Evolutionary conservation across 2,113 vertebrate genomes (phyloP), one percentile per base, ranked within the genome.

Genomic region (Brienomyrus longianalis): DNA sequence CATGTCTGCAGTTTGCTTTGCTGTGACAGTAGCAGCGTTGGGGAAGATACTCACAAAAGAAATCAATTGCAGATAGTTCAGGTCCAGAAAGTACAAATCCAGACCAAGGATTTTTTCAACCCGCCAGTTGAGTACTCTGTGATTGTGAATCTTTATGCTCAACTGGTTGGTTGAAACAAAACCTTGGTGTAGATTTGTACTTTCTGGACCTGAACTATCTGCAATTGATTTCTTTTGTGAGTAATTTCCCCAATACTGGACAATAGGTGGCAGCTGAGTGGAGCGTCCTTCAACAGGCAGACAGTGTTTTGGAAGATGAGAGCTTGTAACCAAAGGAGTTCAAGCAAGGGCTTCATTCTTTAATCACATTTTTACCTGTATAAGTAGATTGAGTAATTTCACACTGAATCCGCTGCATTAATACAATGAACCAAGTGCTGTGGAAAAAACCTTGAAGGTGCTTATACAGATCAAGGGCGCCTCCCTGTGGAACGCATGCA

Each of bases 1-100:
- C 54, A 92, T 89, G 86, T 51, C 80, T 35, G 19, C 84, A 43
- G 5, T 70, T 45, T 19, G 90, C 88, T 91, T 45, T 83, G 19
- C 83, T 92, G n/a, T 92, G 52, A 54, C 17, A 54, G 19, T 54
- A 54, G 17, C 52, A 54, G 5, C 19, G 52, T 54, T 54, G 17
- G 17, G 52, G 52, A 54, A 54, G 52, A 19, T 54, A 54, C 48
- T 50, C 48, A 13, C 52, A 19, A 19, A 17, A 54, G 52, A 54
- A 54, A 54, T 54, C 17, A 54, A 19, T 54, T 54, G 52, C 52
- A 54, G 3, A 52, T 17, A 52, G 52, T 54, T 54, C 52, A 19
- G 17, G 52, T 54, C 17, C 52, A 19, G 15, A 19, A 54, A 54
- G 52, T 54, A 54, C 52, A 19, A 54, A 54, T 54, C 52, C 17